phyloP scores from a whole-genome alignment of 1,140 invertebrate genomes.

The Zaprionus kolodkinae region DNA sequence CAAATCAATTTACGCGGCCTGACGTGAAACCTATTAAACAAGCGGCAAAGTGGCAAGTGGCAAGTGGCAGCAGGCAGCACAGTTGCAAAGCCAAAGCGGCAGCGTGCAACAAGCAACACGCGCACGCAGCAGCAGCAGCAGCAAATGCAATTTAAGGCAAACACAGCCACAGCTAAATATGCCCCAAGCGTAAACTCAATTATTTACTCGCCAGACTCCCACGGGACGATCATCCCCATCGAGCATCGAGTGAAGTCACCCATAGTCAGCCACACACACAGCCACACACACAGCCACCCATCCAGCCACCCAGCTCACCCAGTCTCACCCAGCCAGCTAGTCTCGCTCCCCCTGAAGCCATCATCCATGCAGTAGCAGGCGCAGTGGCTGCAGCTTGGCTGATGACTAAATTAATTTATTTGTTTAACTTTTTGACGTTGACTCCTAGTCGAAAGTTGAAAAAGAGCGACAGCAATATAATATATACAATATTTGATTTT shows the following conservation, averaged over 20 bases:
- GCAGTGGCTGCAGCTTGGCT: slow-evolving; percentile 23
- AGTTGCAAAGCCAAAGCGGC: no score
- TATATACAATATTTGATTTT: slow-evolving; percentile 32
- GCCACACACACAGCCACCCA: no score
- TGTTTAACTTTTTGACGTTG: slow-evolving; percentile 72
- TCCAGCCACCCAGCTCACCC: background rate
- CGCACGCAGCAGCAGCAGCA: background rate
- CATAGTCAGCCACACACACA: background rate
- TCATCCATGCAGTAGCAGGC: slow-evolving; percentile 4
- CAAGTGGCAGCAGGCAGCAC: background rate
- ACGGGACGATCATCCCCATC: slow-evolving; percentile 60
- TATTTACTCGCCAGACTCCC: slow-evolving; percentile 53
- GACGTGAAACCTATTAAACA: slow-evolving; percentile 60
- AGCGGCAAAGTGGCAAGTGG: slow-evolving; percentile 27
- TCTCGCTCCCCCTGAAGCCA: background rate
- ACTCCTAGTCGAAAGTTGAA: slow-evolving; percentile 68
- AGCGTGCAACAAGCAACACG: slow-evolving; percentile 15
- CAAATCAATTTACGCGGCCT: slow-evolving; percentile 70
- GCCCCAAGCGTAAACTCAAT: slow-evolving; percentile 68
- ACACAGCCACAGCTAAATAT: slow-evolving; percentile 37
- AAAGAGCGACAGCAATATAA: slow-evolving; percentile 28
- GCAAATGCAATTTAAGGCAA: slow-evolving; percentile 66
- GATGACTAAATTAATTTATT: slow-evolving; percentile 78
- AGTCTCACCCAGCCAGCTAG: no score
- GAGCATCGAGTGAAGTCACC: slow-evolving; percentile 23